A percentile compares a stretch with the other conserved stretches of the same genome.
These are phyloP conservation scores for Myotis brandtii DNA, from an alignment of 2,113 vertebrate species.

Conservation along the genomic window DNA sequence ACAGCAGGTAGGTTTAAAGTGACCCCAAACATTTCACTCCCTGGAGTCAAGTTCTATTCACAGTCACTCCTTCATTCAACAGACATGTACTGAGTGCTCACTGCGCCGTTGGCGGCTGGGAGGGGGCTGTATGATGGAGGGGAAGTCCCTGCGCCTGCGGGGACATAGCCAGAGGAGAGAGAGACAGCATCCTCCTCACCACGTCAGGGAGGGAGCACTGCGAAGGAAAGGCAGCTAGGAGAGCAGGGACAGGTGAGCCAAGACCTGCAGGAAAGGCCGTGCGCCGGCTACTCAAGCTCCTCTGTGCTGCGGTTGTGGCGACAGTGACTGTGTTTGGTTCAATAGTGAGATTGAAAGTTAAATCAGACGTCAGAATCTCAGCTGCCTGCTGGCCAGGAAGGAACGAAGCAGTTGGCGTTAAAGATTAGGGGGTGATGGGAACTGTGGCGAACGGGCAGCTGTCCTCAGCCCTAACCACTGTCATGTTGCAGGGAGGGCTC, in stretches of 20 bases:
- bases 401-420: background rate
- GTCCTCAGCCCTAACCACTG: background rate
- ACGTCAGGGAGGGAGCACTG: background rate
- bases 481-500: background rate
- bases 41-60: background rate
- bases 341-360: background rate
- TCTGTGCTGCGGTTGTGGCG: background rate
- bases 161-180: background rate
- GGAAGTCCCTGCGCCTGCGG: fast-evolving
- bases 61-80: background rate
- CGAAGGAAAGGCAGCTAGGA: background rate
- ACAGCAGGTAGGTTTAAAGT: conserved; percentile 89
- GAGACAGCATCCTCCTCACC: background rate
- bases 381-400: background rate
- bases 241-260: background rate
- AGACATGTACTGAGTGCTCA: background rate
- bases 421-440: background rate
- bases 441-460: background rate
- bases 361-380: background rate
- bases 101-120: background rate
- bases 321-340: background rate
- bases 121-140: background rate
- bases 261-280: background rate
- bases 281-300: background rate
- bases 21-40: background rate